phyloP scores from a whole-genome alignment of 2,888 invertebrate species.

The Allolobophora icterica region DNA sequence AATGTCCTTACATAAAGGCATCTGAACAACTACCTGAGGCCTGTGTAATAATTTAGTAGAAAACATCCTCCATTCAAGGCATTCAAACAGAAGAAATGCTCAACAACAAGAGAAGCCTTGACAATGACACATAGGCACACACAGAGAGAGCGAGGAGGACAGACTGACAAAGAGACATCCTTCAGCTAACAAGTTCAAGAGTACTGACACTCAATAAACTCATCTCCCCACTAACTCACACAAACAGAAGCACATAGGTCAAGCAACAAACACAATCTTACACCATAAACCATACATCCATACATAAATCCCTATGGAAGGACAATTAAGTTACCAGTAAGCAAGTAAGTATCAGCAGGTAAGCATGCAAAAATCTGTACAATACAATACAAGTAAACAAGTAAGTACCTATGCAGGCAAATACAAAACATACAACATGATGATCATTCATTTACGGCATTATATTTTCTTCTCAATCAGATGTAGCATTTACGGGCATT shows the following conservation, averaged over 20 bases:
- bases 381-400: neutral
- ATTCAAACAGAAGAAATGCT: slow-evolving; percentile 9
- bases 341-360: neutral
- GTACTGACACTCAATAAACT: neutral
- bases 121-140: neutral
- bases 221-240: neutral
- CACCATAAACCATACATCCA: neutral
- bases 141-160: neutral
- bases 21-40: neutral
- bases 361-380: neutral
- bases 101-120: neutral
- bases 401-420: neutral
- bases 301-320: neutral
- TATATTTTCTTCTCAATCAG: neutral
- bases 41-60: neutral
- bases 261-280: neutral
- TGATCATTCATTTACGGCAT: neutral
- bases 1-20: neutral
- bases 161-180: neutral
- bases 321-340: neutral
- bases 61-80: neutral
- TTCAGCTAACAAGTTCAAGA: slow-evolving; percentile 5
- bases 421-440: neutral
- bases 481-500: neutral
- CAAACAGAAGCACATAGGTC: neutral